These are phyloP conservation scores for Chaetura pelagica DNA, from an alignment of 2,113 vertebrate genomes.

Conservation along the genomic window DNA sequence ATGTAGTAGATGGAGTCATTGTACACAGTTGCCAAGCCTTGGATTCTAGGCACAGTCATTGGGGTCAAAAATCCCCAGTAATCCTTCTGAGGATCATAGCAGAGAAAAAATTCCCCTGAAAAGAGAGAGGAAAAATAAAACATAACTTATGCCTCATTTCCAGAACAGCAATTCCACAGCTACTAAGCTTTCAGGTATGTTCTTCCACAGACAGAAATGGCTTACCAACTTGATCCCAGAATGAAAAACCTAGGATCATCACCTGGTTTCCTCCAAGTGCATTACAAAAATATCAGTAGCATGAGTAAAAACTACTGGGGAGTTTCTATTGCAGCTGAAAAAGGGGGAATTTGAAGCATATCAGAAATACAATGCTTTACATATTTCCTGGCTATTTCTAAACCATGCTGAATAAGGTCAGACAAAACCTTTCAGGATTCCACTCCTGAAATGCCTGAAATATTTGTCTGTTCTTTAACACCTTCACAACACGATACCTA, in stretches of 20 bases:
- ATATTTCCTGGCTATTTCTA: background rate
- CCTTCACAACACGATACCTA: background rate
- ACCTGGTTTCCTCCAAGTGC: background rate
- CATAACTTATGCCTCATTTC: background rate
- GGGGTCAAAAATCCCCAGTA: conserved; percentile 96
- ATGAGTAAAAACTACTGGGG: background rate
- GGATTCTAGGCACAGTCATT: conserved; percentile 93
- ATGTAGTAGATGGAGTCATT: conserved; percentile 96
- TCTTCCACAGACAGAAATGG: background rate
- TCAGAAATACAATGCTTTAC: background rate
- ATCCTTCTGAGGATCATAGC: conserved; percentile 95
- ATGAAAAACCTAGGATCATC: background rate
- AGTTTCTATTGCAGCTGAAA: background rate
- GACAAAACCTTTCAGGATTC: background rate
- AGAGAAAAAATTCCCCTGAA: conserved; percentile 97
- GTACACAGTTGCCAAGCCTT: conserved; percentile 92
- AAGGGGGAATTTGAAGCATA: background rate
- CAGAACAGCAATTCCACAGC: background rate
- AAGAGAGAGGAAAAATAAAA: conserved; percentile 28
- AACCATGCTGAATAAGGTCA: background rate
- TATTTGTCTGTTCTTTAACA: background rate
- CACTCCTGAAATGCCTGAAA: background rate
- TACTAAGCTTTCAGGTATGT: background rate
- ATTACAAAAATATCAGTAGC: background rate
- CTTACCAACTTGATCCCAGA: background rate